phyloP scores from a whole-genome alignment of 2,888 invertebrate genomes.

The Euspilapteryx auroguttella region DNA sequence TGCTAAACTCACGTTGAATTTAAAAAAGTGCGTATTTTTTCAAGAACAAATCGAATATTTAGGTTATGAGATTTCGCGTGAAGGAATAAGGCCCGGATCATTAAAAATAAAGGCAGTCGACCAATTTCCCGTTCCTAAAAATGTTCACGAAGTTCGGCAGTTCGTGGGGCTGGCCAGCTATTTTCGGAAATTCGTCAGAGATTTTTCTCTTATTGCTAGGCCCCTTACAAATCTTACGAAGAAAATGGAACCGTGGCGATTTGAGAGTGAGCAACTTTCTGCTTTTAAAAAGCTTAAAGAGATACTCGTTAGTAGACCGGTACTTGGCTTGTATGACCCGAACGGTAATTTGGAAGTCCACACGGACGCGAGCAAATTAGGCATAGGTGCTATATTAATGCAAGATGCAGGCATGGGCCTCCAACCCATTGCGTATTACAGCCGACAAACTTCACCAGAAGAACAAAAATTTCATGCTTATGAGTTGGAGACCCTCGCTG shows the following conservation, averaged over 20 bases:
- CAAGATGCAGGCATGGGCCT: neutral
- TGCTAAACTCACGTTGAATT: constrained; percentile 10
- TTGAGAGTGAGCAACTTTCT: neutral
- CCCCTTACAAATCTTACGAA: constrained; percentile 5
- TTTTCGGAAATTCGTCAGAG: constrained; percentile 5
- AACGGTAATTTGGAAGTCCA: neutral
- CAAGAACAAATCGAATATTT: constrained; percentile 8
- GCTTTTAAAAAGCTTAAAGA: constrained; percentile 1
- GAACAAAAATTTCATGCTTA: constrained; percentile 8
- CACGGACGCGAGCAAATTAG: constrained; percentile 1
- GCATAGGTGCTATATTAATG: neutral
- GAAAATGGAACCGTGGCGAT: constrained; percentile 2
- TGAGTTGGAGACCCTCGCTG: constrained; percentile 2
- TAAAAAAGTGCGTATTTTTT: constrained; percentile 15
- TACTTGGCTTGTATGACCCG: constrained; percentile 11
- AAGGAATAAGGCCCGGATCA: constrained; percentile 4
- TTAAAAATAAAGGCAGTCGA: constrained; percentile 5
- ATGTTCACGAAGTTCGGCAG: constrained; percentile 3
- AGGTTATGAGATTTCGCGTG: constrained; percentile 4
- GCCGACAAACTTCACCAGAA: constrained; percentile 9
- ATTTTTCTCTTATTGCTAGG: constrained; percentile 2
- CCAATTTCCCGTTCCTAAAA: constrained; percentile 3
- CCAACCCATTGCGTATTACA: constrained; percentile 11
- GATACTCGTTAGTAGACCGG: neutral
- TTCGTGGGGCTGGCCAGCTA: constrained; percentile 5